Percentiles rank a stretch among this genome's conserved stretches.
phyloP scores from a whole-genome alignment of 2,113 vertebrate genomes.

The Sturnira hondurensis region DNA sequence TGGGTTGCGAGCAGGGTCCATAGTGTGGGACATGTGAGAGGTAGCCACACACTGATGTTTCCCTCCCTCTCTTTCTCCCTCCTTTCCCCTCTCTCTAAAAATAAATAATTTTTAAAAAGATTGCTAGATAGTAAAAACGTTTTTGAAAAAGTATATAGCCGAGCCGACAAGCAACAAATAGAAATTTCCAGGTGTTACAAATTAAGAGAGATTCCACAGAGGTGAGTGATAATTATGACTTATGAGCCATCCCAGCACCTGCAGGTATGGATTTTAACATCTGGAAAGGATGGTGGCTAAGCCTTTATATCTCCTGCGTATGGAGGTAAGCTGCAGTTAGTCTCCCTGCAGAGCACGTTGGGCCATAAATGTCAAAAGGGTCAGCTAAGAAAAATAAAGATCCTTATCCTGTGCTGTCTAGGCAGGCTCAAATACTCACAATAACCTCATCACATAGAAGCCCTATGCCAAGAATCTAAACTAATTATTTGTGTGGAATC shows the following conservation, averaged over 20 bases:
- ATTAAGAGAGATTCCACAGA: not conserved
- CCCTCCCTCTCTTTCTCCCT: too few species aligned
- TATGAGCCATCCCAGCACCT: not conserved
- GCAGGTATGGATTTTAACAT: not conserved
- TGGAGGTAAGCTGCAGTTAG: not conserved
- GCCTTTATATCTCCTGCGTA: not conserved
- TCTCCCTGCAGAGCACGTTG: not conserved
- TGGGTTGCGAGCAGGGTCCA: too few species aligned
- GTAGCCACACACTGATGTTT: too few species aligned
- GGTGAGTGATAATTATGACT: not conserved
- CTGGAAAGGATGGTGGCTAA: not conserved
- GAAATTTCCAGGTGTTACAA: not conserved
- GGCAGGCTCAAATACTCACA: not conserved
- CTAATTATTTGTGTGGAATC: not conserved
- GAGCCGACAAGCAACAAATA: not conserved
- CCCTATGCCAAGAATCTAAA: not conserved
- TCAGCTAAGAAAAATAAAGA: not conserved
- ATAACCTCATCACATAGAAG: not conserved
- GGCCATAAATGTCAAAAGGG: not conserved
- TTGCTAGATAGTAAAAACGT: not conserved
- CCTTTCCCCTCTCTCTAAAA: too few species aligned
- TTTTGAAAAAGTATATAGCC: not conserved
- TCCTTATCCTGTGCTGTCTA: not conserved
- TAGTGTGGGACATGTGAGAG: too few species aligned
- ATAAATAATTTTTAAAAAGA: not conserved